Conservation (phyloP, 2,797 vertebrate species). For the Ceyx erithaca region DNA sequence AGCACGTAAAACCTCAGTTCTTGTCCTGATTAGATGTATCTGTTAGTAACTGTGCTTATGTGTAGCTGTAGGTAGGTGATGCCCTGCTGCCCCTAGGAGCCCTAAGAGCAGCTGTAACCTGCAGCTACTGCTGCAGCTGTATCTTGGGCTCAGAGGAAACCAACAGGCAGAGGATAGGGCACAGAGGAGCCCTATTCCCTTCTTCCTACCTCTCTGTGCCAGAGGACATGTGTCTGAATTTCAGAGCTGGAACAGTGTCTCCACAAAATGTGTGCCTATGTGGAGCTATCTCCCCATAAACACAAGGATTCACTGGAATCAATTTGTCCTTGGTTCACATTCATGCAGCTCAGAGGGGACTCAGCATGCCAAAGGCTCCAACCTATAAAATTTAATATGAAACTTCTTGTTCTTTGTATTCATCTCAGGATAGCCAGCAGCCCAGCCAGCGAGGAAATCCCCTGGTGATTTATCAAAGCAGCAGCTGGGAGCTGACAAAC, state of each 20-base stretch:
- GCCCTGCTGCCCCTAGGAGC: background rate
- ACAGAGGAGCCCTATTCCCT: background rate
- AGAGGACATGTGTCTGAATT: background rate
- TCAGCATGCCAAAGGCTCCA: background rate
- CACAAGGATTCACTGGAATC: background rate
- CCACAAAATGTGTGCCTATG: background rate
- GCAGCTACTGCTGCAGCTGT: background rate
- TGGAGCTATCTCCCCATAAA: background rate
- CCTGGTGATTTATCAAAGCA: conserved; percentile 16
- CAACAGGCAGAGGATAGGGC: background rate
- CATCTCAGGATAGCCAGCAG: background rate
- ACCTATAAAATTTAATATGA: background rate
- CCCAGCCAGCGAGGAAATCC: conserved; percentile 12
- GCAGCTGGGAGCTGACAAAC: conserved; percentile 40
- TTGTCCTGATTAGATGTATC: background rate
- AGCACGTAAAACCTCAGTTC: background rate
- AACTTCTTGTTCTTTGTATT: background rate
- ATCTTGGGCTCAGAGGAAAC: background rate
- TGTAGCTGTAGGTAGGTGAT: background rate
- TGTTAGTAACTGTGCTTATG: background rate
- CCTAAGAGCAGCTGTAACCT: background rate
- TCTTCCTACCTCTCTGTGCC: background rate
- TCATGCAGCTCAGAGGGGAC: background rate
- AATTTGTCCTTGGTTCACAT: conserved; percentile 9
- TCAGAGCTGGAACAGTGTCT: background rate